These are phyloP conservation scores for Tribolium castaneum DNA, from an alignment of 1,140 invertebrate species.

Conservation along the genomic window DNA sequence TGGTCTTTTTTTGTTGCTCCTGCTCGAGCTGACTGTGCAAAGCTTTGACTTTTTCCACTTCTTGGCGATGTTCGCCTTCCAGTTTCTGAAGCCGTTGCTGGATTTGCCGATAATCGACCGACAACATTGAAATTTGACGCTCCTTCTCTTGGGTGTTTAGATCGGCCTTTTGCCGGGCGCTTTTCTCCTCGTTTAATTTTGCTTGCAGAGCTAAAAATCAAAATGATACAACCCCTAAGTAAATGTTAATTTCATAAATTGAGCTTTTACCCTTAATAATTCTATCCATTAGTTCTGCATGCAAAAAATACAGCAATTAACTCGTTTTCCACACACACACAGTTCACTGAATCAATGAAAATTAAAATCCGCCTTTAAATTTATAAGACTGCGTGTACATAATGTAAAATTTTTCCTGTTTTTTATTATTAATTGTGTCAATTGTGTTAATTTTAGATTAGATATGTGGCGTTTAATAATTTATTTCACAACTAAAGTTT, in stretches of 20 bases:
- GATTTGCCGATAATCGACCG: conserved; percentile 92
- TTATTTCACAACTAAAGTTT: too few species aligned
- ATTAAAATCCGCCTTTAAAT: too few species aligned
- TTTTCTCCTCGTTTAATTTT: conserved; percentile 92
- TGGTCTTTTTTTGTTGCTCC: conserved; percentile 83
- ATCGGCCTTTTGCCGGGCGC: conserved; percentile 84
- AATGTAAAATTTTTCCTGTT: too few species aligned
- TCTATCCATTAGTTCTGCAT: conserved; percentile 57
- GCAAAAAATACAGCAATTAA: conserved; percentile 42
- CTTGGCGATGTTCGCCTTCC: conserved; percentile 89
- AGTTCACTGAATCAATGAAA: too few species aligned
- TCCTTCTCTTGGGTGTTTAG: conserved; percentile 90
- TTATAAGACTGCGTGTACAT: too few species aligned
- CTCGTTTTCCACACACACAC: not conserved
- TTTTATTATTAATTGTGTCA: too few species aligned
- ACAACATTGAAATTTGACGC: conserved; percentile 92
- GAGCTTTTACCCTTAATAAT: conserved; percentile 53
- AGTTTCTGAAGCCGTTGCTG: conserved; percentile 90
- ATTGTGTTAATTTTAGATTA: too few species aligned
- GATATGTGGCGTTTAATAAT: too few species aligned
- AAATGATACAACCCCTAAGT: not conserved
- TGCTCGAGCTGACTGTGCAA: conserved; percentile 89
- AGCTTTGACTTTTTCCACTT: conserved; percentile 87
- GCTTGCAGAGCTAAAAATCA: conserved; percentile 81
- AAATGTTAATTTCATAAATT: not conserved